Evolutionary conservation across 2,888 invertebrate species (phyloP), one percentile per base, ranked within the genome.

Genomic region (Camponotus fellah): DNA sequence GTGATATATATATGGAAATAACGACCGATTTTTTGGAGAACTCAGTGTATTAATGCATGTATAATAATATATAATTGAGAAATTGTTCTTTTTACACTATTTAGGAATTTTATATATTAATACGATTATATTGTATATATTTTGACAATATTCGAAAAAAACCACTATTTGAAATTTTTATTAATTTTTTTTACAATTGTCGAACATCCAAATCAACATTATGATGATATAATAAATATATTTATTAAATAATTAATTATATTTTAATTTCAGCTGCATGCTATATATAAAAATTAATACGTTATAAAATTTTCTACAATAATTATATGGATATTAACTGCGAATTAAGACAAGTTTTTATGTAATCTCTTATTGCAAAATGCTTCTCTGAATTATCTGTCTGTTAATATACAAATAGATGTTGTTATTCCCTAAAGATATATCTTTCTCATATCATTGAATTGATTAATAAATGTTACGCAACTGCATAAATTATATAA

Each of bases 1-100:
- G 83, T 82, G 87, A 84, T 82, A 85, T 82, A 84, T 82, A 85
- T 82, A 82, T 83, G 56, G 53, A 69, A 53, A 64, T 79, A 62
- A 69, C 14, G 21, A 46, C 37, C 34, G 46, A 68, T 60, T 66
- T 58, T 82, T 58, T 77, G n/a, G 10, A 72, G 9, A 49, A 72
- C 9, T 77, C n/a, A 17, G n/a, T 8, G n/a, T 58, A 21, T 79
- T 4, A 12, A 46, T 12, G 10, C 10, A 79, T 12, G 6, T 56
- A 69, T n/a, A n/a, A n/a, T 26, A 26, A 26, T 26, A 26, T 26
- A 60, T 60, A 46, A 49, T 72, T 3, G 34, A 46, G 60, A 46
- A 60, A 80, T 56, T n/a, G 10, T 10, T 56, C 58, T 71, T 71
- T 71, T 43, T 71, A 40, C 12, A n/a, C 34, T 12, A 37, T 17